Percentiles rank a stretch among this genome's conserved stretches.
Evolutionary conservation across 1,140 invertebrate genomes (phyloP).

Genomic region (Magallana ariakensis): DNA sequence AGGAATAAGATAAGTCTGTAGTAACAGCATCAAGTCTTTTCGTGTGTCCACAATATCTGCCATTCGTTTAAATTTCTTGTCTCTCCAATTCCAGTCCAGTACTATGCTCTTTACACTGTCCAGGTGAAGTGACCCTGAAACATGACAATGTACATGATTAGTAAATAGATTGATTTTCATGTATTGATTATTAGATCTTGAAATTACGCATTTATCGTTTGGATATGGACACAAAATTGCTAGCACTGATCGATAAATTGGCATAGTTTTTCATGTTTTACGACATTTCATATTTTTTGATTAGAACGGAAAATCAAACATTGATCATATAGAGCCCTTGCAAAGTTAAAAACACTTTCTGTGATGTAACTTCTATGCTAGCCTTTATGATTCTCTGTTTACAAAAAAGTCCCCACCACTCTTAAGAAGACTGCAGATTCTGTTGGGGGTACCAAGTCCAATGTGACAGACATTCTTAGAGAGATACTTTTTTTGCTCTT

Average conservation of each 20-base stretch:
- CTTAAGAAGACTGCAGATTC: constrained; percentile 67
- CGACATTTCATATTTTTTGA: too few species aligned
- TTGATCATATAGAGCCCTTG: too few species aligned
- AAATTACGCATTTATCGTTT: too few species aligned
- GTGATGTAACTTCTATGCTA: too few species aligned
- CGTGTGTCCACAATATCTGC: constrained; percentile 73
- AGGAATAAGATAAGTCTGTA: constrained; percentile 61
- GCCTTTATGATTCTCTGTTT: background rate
- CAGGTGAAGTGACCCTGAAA: constrained; percentile 71
- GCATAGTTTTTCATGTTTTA: too few species aligned
- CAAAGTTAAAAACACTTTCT: too few species aligned
- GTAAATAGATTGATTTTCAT: too few species aligned
- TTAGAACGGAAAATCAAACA: too few species aligned
- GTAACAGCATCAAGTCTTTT: constrained; percentile 63
- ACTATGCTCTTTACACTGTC: constrained; percentile 67
- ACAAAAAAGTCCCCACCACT: constrained; percentile 57
- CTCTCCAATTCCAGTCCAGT: constrained; percentile 77
- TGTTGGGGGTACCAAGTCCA: constrained; percentile 75
- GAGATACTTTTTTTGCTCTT: constrained; percentile 74
- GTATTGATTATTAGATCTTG: too few species aligned
- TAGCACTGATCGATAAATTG: too few species aligned
- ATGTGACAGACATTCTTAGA: constrained; percentile 71
- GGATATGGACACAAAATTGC: too few species aligned
- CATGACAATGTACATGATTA: background rate
- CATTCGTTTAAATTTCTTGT: constrained; percentile 72